Conservation (phyloP, 2,113 vertebrate species). For the Cacatua alba region DNA sequence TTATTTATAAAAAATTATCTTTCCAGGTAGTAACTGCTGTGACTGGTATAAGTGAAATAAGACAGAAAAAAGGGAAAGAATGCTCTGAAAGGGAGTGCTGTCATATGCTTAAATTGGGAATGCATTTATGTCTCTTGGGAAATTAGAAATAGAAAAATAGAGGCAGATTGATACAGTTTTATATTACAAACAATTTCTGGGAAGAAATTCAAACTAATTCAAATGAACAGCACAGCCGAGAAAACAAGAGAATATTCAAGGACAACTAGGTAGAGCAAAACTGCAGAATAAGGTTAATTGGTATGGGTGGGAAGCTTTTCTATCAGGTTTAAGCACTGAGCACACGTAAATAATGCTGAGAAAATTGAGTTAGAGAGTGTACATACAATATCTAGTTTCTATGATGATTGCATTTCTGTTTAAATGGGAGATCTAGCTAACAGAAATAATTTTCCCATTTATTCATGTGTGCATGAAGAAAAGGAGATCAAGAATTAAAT, state of each 20-base stretch:
- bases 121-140: not conserved
- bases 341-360: conserved; percentile 68
- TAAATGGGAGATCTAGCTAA: conserved; percentile 54
- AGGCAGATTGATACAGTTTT: conserved; percentile 22
- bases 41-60: not conserved
- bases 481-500: conserved; percentile 75
- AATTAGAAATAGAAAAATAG: conserved; percentile 51
- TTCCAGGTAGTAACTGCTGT: not conserved
- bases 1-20: not conserved
- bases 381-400: conserved; percentile 57
- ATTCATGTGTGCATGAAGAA: conserved; percentile 61
- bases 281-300: conserved; percentile 70
- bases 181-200: conserved; percentile 54
- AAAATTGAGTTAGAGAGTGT: conserved; percentile 73
- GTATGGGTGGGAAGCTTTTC: conserved; percentile 62
- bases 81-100: not conserved
- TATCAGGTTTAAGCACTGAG: conserved; percentile 58
- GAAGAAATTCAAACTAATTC: conserved; percentile 58
- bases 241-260: conserved; percentile 61
- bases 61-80: not conserved
- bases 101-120: not conserved
- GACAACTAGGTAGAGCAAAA: conserved; percentile 50
- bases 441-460: conserved; percentile 71
- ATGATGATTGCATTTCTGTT: conserved; percentile 69
- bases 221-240: conserved; percentile 1